A percentile compares a stretch with the other conserved stretches of the same genome.
Conservation (phyloP, 1,140 invertebrate species). For the Rhyzopertha dominica region DNA sequence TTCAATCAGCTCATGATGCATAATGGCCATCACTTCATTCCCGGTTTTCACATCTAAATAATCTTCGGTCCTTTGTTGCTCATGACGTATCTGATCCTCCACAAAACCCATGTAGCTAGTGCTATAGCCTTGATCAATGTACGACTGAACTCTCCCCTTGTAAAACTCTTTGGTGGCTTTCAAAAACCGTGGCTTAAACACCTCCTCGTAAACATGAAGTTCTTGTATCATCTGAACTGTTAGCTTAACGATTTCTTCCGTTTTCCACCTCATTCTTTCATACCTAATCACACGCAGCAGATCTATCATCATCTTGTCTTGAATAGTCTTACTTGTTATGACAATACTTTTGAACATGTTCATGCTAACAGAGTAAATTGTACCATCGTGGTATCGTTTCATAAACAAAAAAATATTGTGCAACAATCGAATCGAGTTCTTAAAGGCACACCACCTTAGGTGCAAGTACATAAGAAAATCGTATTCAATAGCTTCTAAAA, state of each 20-base stretch:
- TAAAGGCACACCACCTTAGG: conserved; percentile 88
- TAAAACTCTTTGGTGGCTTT: conserved; percentile 85
- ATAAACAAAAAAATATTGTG: conserved; percentile 95
- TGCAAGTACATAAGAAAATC: conserved; percentile 88
- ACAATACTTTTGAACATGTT: conserved; percentile 90
- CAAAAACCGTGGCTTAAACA: conserved; percentile 90
- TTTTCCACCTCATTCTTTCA: conserved; percentile 80
- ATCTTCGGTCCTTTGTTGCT: conserved; percentile 84
- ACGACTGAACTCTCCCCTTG: conserved; percentile 79
- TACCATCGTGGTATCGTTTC: conserved; percentile 66
- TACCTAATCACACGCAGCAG: conserved; percentile 84
- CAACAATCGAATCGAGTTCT: conserved; percentile 95
- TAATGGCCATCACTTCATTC: conserved; percentile 80
- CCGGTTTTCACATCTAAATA: conserved; percentile 90
- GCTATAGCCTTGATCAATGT: conserved; percentile 83
- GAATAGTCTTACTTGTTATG: conserved; percentile 79
- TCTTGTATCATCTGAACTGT: conserved; percentile 95
- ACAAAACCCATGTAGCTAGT: conserved; percentile 92
- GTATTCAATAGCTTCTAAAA: conserved; percentile 78
- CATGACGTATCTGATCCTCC: conserved; percentile 84
- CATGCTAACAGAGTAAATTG: conserved; percentile 77
- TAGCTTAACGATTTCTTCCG: conserved; percentile 83
- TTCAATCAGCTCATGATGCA: conserved; percentile 87
- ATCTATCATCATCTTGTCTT: conserved; percentile 84
- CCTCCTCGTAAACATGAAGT: conserved; percentile 88